Conservation (phyloP, 2,888 invertebrate genomes). For the Nomada ferruginata region DNA sequence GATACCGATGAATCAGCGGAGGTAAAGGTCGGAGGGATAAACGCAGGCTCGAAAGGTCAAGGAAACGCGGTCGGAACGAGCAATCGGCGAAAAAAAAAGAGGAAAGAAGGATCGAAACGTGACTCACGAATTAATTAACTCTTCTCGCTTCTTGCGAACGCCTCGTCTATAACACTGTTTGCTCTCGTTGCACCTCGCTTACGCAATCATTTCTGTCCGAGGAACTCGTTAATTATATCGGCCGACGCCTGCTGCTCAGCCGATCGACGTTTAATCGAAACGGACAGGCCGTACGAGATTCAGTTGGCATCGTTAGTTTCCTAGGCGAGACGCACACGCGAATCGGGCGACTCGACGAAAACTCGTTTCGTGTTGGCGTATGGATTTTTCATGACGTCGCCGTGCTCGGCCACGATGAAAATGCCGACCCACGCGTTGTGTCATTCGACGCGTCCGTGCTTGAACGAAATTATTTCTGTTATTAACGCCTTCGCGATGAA, state of each 20-base stretch:
- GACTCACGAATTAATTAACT: conserved; percentile 40
- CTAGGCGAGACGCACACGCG: not conserved
- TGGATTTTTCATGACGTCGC: conserved; percentile 7
- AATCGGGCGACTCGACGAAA: not conserved
- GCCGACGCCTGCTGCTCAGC: conserved; percentile 3
- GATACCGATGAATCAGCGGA: conserved; percentile 74
- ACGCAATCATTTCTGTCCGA: conserved; percentile 25
- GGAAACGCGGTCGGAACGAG: conserved; percentile 53
- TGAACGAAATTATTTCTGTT: conserved; percentile 6
- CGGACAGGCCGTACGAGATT: conserved; percentile 18
- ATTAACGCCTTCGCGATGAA: not conserved
- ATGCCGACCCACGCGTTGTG: conserved; percentile 10
- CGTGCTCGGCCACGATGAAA: not conserved
- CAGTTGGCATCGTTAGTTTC: conserved; percentile 10
- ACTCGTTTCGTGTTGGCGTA: not conserved
- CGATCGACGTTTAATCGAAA: conserved; percentile 37
- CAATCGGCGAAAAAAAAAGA: not conserved
- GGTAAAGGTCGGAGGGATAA: conserved; percentile 74
- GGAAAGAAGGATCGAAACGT: conserved; percentile 22
- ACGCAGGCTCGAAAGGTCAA: conserved; percentile 75
- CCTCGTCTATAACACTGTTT: conserved; percentile 28
- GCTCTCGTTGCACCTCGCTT: conserved; percentile 15
- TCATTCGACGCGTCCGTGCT: conserved; percentile 1
- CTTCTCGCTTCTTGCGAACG: not conserved
- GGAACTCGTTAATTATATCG: conserved; percentile 43